phyloP scores from a whole-genome alignment of 2,797 vertebrate species.

The Gallinago solitaria region DNA sequence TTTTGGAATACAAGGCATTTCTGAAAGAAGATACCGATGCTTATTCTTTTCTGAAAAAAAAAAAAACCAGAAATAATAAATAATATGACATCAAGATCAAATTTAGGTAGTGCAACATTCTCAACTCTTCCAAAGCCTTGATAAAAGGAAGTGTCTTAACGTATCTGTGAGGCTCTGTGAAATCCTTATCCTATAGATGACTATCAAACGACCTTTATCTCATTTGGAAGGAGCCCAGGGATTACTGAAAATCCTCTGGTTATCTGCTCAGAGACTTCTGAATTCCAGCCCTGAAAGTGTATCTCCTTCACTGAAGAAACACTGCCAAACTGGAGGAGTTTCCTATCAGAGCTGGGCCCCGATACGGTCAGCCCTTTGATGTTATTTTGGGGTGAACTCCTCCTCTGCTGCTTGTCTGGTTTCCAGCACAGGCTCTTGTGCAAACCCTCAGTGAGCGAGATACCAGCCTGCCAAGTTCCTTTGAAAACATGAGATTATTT shows the following conservation, averaged over 20 bases:
- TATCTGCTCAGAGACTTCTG: not conserved
- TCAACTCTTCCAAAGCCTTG: not conserved
- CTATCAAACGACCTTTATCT: not conserved
- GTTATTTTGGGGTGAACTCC: slow-evolving; percentile 29
- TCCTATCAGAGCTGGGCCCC: not conserved
- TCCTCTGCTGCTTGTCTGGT: not conserved
- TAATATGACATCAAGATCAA: not conserved
- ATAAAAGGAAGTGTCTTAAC: not conserved
- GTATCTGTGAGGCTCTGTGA: not conserved
- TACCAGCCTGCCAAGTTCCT: slow-evolving; percentile 20
- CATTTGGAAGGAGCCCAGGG: not conserved
- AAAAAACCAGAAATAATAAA: rapidly evolving
- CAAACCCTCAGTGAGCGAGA: not conserved
- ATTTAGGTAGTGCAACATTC: not conserved
- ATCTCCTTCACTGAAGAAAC: not conserved
- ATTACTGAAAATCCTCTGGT: not conserved
- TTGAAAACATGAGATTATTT: slow-evolving; percentile 24
- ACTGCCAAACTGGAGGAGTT: not conserved
- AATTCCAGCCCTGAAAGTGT: not conserved
- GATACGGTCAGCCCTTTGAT: not conserved
- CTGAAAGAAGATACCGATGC: not conserved
- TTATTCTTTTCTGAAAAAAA: not conserved
- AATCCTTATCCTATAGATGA: not conserved
- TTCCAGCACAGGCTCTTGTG: slow-evolving; percentile 24
- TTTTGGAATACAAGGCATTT: not conserved